Conservation (phyloP, 1,140 invertebrate species). For the Panagrolaimus sp. region DNA sequence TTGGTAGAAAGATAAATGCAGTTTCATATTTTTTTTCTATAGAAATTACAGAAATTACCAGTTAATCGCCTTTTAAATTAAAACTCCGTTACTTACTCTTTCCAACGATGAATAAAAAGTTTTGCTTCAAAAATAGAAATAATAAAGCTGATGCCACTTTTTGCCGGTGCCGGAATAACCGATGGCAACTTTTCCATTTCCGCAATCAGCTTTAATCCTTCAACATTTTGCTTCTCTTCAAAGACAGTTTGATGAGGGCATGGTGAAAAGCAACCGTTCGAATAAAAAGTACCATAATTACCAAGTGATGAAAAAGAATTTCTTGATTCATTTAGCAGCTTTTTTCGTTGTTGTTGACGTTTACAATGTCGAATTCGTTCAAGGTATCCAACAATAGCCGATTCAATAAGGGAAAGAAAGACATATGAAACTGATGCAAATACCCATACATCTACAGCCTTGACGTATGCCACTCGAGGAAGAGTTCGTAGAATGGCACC, state of each 20-base stretch:
- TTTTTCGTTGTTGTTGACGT: not conserved
- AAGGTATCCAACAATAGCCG: conserved; percentile 20
- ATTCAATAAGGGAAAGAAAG: conserved; percentile 21
- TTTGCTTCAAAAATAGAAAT: not conserved
- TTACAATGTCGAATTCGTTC: not conserved
- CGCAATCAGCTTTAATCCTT: not conserved
- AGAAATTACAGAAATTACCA: too few relatives aligned
- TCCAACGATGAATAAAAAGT: not conserved
- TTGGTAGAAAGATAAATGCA: too few relatives aligned
- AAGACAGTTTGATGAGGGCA: not conserved
- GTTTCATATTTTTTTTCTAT: too few relatives aligned
- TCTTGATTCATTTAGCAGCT: not conserved
- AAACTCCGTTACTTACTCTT: not conserved
- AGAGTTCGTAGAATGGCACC: conserved; percentile 18
- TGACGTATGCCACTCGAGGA: conserved; percentile 21
- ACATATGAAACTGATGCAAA: conserved; percentile 21
- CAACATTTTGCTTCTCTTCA: not conserved
- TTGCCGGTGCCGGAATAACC: not conserved
- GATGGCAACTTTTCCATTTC: conserved; percentile 4
- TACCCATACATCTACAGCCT: conserved; percentile 23
- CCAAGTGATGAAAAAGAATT: not conserved
- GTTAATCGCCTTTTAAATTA: too few relatives aligned
- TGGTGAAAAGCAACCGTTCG: not conserved
- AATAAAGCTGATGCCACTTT: not conserved
- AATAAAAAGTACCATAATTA: not conserved